Evolutionary conservation across 1,140 invertebrate species (phyloP).

Genomic region (Muscidifurax raptorellus): DNA sequence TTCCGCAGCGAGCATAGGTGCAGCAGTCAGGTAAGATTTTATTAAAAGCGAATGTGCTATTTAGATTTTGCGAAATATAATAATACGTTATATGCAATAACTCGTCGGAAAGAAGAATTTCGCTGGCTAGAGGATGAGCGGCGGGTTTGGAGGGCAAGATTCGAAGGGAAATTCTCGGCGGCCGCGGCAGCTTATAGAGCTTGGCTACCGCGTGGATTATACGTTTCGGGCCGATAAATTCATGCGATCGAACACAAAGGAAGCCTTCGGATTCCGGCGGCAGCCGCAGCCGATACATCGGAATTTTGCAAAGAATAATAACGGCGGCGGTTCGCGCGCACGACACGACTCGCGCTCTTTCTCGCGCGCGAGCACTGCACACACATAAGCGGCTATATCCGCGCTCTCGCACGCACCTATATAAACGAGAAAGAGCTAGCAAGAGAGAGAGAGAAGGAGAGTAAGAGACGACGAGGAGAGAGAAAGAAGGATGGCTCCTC

Average conservation of each 20-base stretch:
- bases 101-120: background rate
- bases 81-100: too few species aligned
- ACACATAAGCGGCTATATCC: background rate
- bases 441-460: background rate
- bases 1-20: background rate
- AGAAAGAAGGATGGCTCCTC: background rate
- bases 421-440: background rate
- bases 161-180: constrained; percentile 25
- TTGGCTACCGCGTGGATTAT: background rate
- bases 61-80: too few species aligned
- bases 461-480: background rate
- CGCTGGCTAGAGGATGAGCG: background rate
- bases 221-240: constrained; percentile 34
- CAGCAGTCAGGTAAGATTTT: too few species aligned
- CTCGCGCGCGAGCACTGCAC: background rate
- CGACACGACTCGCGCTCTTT: constrained; percentile 13
- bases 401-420: background rate
- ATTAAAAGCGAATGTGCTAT: too few species aligned
- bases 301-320: constrained; percentile 55
- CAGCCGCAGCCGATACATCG: background rate
- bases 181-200: background rate
- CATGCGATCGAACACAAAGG: constrained; percentile 50
- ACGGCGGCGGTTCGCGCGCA: constrained; percentile 15
- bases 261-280: constrained; percentile 44
- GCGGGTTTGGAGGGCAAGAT: background rate